phyloP scores from a whole-genome alignment of 2,888 invertebrate genomes.

The Rhagium mordax region DNA sequence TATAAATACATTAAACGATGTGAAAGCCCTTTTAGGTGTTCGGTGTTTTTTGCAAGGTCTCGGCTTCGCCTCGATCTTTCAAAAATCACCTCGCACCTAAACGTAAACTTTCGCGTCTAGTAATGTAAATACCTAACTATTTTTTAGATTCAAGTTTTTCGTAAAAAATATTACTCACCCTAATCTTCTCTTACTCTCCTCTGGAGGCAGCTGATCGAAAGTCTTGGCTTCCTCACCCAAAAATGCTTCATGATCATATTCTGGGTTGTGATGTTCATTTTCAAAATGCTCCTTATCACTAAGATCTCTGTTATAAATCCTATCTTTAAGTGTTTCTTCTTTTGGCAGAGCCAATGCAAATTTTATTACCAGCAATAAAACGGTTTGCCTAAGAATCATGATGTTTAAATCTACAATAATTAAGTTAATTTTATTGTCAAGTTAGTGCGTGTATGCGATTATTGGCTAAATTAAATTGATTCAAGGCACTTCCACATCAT shows the following conservation, averaged over 20 bases:
- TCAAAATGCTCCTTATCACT: constrained; percentile 86
- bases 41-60: too few relatives aligned
- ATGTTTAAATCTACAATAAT: background rate
- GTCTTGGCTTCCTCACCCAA: constrained; percentile 93
- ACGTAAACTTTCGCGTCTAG: too few relatives aligned
- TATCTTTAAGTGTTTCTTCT: constrained; percentile 78
- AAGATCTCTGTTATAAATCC: constrained; percentile 79
- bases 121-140: too few relatives aligned
- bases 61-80: too few relatives aligned
- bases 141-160: background rate
- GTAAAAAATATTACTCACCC: constrained; percentile 72
- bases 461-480: constrained; percentile 41
- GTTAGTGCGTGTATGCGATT: constrained; percentile 38
- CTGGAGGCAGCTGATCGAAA: constrained; percentile 94
- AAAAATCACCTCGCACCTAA: too few relatives aligned
- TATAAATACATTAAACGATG: too few relatives aligned
- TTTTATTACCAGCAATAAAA: constrained; percentile 44
- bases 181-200: constrained; percentile 93
- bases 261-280: constrained; percentile 87
- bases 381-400: constrained; percentile 39
- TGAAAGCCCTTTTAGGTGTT: too few relatives aligned
- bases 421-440: background rate
- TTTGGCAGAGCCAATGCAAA: constrained; percentile 78
- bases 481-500: constrained; percentile 44
- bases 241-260: constrained; percentile 98